Conservation (phyloP, 2,888 invertebrate genomes). For the Sarcophaga variegata region DNA sequence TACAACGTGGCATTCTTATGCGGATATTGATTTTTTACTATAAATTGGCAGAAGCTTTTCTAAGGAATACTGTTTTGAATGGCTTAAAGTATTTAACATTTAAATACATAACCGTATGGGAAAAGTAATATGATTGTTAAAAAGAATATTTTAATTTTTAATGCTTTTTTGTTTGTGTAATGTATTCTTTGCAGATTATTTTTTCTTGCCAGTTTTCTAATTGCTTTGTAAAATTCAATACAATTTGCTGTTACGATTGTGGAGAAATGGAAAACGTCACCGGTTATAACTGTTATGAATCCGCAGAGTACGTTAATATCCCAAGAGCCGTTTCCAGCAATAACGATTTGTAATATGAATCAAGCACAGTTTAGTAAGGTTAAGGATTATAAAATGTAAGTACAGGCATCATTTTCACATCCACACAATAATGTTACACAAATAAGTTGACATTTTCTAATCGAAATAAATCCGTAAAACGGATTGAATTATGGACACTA, state of each 20-base stretch:
- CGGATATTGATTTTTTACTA: conserved; percentile 45
- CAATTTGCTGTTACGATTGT: conserved; percentile 89
- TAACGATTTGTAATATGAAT: conserved; percentile 93
- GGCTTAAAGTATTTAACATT: conserved; percentile 88
- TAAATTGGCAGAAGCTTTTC: conserved; percentile 82
- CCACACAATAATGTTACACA: no score
- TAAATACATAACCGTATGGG: conserved; percentile 71
- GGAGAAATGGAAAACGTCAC: conserved; percentile 87
- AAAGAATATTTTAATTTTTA: no score
- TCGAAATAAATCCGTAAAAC: no score
- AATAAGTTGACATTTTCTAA: no score
- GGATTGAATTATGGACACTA: no score
- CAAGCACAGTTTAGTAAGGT: conserved; percentile 85
- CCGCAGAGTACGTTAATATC: conserved; percentile 86
- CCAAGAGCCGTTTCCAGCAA: conserved; percentile 90
- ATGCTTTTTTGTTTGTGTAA: no score
- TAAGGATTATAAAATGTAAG: conserved; percentile 71
- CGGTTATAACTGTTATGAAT: conserved; percentile 89
- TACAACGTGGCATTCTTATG: background rate
- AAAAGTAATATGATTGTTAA: conserved; percentile 67
- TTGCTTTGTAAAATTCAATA: conserved; percentile 85
- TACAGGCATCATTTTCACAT: background rate
- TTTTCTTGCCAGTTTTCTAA: conserved; percentile 87
- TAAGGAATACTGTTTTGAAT: conserved; percentile 86
- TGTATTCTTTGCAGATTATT: conserved; percentile 83